Evolutionary conservation across 2,797 vertebrate genomes (phyloP).

Genomic region (Mareca penelope): DNA sequence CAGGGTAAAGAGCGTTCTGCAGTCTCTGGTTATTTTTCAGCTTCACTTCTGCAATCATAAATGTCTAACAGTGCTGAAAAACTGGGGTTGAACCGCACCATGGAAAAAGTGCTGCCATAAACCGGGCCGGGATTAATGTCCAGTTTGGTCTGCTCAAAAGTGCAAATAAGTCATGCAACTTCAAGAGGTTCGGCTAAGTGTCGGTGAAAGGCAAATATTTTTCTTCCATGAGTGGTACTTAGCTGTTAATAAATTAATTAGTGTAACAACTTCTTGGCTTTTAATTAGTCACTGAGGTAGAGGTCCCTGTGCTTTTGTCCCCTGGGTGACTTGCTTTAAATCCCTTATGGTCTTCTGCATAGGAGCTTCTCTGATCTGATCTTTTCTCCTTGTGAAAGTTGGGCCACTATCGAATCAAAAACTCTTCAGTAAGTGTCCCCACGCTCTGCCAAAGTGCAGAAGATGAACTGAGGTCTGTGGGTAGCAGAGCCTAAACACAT

Average conservation of each 20-base stretch:
- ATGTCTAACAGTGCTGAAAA: conserved; percentile 32
- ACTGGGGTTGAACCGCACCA: neutral
- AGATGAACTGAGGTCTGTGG: neutral
- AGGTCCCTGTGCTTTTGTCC: neutral
- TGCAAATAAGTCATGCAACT: neutral
- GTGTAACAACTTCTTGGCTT: neutral
- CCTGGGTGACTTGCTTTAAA: neutral
- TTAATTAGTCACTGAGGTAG: neutral
- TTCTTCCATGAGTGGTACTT: neutral
- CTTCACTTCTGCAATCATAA: conserved; percentile 44
- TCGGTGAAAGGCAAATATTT: neutral
- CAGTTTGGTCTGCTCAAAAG: neutral
- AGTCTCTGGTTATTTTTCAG: conserved; percentile 28
- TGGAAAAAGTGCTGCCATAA: neutral
- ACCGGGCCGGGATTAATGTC: neutral
- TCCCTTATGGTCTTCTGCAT: neutral
- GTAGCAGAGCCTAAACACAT: neutral
- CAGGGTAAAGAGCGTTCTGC: neutral
- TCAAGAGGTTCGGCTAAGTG: neutral
- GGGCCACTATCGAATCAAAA: neutral
- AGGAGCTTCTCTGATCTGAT: neutral
- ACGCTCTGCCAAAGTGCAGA: neutral
- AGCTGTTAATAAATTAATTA: conserved; percentile 12
- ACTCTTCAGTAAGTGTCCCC: neutral
- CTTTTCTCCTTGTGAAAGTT: neutral